phyloP scores from a whole-genome alignment of 2,113 vertebrate genomes.

The Conger conger region DNA sequence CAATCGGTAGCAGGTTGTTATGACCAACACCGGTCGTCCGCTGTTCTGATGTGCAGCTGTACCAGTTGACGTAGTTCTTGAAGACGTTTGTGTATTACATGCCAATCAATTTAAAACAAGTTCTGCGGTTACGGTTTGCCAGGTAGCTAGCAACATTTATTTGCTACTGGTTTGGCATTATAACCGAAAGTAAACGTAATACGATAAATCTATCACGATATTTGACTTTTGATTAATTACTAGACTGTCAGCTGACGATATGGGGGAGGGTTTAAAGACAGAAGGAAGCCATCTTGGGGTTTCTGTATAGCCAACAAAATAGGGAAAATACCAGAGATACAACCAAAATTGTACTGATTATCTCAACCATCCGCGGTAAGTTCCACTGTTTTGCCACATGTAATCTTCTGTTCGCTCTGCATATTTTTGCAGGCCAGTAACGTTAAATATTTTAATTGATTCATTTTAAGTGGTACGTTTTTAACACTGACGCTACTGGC shows the following conservation, averaged over 20 bases:
- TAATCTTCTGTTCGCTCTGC: background rate
- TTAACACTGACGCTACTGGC: background rate
- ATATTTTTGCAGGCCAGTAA: background rate
- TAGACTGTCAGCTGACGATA: constrained; percentile 61
- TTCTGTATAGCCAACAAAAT: constrained; percentile 59
- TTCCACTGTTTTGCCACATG: background rate
- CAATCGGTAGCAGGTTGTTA: background rate
- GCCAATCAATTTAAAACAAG: background rate
- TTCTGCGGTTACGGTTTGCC: background rate
- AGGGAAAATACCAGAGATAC: constrained; percentile 46
- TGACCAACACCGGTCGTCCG: background rate
- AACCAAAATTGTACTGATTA: constrained; percentile 42
- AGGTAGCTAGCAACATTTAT: background rate
- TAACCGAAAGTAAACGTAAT: background rate
- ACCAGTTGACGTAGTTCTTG: background rate
- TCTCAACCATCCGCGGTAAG: constrained; percentile 58
- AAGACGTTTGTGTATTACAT: background rate
- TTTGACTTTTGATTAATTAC: constrained; percentile 6
- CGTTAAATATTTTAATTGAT: background rate
- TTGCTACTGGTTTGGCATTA: background rate
- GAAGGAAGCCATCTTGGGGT: constrained; percentile 84
- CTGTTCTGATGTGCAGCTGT: background rate
- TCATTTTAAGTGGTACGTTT: background rate
- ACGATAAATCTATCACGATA: background rate
- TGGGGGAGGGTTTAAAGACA: constrained; percentile 74